Percentiles rank a stretch among this genome's conserved stretches.
Conservation (phyloP, 1,140 invertebrate genomes). For the Ooceraea biroi region DNA sequence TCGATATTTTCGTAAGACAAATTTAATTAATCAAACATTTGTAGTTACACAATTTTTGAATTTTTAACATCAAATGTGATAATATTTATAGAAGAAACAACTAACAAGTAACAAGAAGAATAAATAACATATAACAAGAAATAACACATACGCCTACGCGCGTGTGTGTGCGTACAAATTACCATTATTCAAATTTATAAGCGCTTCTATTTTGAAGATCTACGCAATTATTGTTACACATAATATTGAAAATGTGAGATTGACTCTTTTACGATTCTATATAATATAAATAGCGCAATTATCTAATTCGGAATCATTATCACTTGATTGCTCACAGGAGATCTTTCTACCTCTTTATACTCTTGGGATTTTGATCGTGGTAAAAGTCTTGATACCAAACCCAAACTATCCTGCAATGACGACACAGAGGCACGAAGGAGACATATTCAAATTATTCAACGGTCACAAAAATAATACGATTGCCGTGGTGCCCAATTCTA, state of each 20-base stretch:
- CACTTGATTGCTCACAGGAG: conserved; percentile 88
- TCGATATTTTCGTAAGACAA: not conserved
- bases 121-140: too few species aligned
- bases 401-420: conserved; percentile 91
- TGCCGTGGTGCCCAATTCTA: conserved; percentile 89
- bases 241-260: not conserved
- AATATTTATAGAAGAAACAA: not conserved
- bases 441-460: conserved; percentile 88
- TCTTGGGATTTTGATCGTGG: conserved; percentile 90
- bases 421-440: conserved; percentile 87
- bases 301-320: conserved; percentile 21
- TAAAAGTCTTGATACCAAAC: conserved; percentile 91
- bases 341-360: conserved; percentile 91
- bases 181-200: not conserved
- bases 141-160: too few species aligned
- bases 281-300: conserved; percentile 11
- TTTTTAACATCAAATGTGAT: conserved; percentile 7
- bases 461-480: conserved; percentile 88
- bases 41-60: not conserved
- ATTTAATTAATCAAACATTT: not conserved
- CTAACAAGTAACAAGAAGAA: too few species aligned
- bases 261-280: not conserved
- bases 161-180: too few species aligned
- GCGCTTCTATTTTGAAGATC: not conserved
- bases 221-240: not conserved